Evolutionary conservation across 2,888 invertebrate species (phyloP), one percentile per base, ranked within the genome.

Genomic region (Pristionchus fissidentatus): DNA sequence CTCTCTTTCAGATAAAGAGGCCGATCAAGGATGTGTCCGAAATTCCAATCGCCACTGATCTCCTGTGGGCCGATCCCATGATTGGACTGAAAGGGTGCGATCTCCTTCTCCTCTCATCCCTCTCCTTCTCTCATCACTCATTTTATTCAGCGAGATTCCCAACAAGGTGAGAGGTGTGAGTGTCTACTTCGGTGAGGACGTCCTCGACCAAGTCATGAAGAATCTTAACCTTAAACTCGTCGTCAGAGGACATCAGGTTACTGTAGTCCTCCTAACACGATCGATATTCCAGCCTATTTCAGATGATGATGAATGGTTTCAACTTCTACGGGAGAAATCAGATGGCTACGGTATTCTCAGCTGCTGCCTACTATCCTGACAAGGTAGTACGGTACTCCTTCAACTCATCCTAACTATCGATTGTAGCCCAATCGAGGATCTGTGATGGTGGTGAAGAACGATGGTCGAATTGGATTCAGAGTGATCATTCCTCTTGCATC

Each of bases 161-260:
- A 82, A 82, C 22, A 66, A 66, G 15, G 73, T 82, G 70, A 46
- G 82, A 26, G 82, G 82, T 7, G 55, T 82, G 49, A 82, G 82
- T 73, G 82, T 82, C 35, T 82, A 70, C 82, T 82, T 82, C 70
- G 82, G 70, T 3, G 82, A 82, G 52, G 70, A 82, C 26, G 62
- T 70, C 5, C 49, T 82, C 35, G 82, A 82, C 35, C 46, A 70
- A 19, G 52, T 70, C 8, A 32, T 49, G 49, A 38, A 46, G 10
- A 29, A 82, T 49, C 70, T 66, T n/a, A 82, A 82, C 8, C 49
- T 82, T n/a, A 73, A 43, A 5, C 46, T 82, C 49, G 70, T 82
- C 0, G 22, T 82, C 13, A 26, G 82, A 19, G 82, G 82, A 22
- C 82, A 82, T 66, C 82, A 82, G 62, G 82, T 62, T 32, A 62